phyloP scores from a whole-genome alignment of 2,797 vertebrate species.

The Pipistrellus pygmaeus region DNA sequence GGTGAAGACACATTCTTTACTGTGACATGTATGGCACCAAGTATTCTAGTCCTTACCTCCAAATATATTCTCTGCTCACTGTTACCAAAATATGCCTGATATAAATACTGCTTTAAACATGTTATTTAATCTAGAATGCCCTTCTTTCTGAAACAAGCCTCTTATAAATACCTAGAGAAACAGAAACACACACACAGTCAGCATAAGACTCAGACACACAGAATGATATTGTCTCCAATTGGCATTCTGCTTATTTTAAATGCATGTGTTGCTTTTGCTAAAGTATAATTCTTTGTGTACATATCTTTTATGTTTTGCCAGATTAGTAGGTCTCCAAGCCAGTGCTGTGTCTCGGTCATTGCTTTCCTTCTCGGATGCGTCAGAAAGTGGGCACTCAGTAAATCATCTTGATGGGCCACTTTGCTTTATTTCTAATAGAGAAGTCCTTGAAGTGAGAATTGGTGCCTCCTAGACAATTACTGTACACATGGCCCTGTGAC shows the following conservation, averaged over 20 bases:
- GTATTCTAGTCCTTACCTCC: neutral
- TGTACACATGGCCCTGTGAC: neutral
- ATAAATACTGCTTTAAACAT: neutral
- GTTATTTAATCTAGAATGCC: neutral
- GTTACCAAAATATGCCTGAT: neutral
- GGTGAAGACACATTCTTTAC: neutral
- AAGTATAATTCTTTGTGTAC: neutral
- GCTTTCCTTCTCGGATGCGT: neutral
- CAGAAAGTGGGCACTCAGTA: neutral
- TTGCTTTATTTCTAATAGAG: constrained; percentile 13
- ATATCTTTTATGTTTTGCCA: neutral
- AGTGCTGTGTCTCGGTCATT: neutral
- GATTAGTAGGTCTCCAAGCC: neutral
- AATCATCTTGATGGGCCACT: constrained; percentile 57
- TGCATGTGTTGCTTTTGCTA: neutral
- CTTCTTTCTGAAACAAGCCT: neutral
- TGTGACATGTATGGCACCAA: neutral
- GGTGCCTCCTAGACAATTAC: neutral
- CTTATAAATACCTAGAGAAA: neutral
- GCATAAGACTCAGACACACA: neutral
- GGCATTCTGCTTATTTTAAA: neutral
- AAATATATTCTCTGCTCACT: neutral
- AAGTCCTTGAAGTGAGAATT: constrained; percentile 53
- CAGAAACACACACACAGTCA: neutral
- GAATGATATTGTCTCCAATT: neutral